Conservation (phyloP, 2,888 invertebrate species). For the Polylopha cassiicola region DNA sequence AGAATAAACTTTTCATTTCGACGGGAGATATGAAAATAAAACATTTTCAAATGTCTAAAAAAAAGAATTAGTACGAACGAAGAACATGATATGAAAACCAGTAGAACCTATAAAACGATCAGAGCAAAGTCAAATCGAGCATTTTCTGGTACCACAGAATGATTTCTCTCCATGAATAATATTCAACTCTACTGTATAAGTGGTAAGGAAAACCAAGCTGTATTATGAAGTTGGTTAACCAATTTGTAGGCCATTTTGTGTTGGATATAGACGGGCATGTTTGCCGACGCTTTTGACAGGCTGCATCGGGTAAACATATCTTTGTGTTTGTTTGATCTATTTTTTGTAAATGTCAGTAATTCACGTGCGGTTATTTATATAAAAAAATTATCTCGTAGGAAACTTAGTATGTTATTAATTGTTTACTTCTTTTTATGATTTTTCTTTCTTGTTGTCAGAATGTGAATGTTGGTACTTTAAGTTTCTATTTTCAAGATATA, state of each 20-base stretch:
- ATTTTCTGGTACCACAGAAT: constrained; percentile 30
- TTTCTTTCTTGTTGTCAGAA: too few species aligned
- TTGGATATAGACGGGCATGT: constrained; percentile 53
- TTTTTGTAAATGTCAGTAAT: constrained; percentile 25
- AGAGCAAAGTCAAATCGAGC: constrained; percentile 47
- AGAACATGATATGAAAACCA: constrained; percentile 12
- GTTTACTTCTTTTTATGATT: too few species aligned
- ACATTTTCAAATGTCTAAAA: too few species aligned
- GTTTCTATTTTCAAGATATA: too few species aligned
- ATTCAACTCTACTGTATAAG: constrained; percentile 23
- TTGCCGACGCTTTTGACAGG: constrained; percentile 67
- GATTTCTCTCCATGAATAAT: constrained; percentile 19
- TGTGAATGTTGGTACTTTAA: too few species aligned
- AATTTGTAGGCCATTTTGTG: constrained; percentile 54
- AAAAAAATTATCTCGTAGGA: too few species aligned
- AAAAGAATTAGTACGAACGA: too few species aligned
- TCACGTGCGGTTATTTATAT: too few species aligned
- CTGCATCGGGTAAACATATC: constrained; percentile 53
- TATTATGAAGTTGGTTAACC: constrained; percentile 33
- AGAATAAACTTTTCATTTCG: too few species aligned
- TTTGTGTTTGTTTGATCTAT: constrained; percentile 45
- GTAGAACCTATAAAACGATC: constrained; percentile 39
- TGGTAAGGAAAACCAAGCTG: constrained; percentile 17
- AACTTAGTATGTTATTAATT: too few species aligned
- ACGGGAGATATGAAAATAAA: too few species aligned